Percentiles rank a stretch among this genome's conserved stretches.
phyloP scores from a whole-genome alignment of 2,888 invertebrate genomes.

The Epistrophella euchroma region DNA sequence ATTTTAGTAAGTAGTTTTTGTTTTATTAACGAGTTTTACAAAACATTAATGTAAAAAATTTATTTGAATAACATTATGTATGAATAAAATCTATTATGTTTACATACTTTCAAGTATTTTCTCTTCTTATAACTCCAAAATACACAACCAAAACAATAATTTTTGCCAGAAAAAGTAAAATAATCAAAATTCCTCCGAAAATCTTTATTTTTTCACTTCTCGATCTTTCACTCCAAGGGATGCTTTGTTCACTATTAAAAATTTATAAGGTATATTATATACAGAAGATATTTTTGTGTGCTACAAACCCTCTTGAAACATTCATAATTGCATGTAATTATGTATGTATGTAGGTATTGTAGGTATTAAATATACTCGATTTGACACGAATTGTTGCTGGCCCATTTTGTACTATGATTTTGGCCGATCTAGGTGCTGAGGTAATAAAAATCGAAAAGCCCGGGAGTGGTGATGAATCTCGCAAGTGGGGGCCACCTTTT shows the following conservation, averaged over 20 bases:
- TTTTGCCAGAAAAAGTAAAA: conserved; percentile 23
- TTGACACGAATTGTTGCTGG: conserved; percentile 95
- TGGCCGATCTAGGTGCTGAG: conserved; percentile 96
- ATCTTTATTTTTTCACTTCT: conserved; percentile 22
- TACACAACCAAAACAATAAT: conserved; percentile 27
- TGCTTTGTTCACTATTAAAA: conserved; percentile 4
- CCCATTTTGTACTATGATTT: conserved; percentile 96
- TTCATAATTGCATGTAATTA: not conserved
- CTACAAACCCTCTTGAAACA: conserved; percentile 11
- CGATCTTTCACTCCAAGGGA: conserved; percentile 34
- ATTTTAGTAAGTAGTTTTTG: no score
- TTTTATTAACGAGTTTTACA: no score
- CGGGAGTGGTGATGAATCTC: conserved; percentile 92
- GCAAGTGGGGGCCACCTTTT: conserved; percentile 97
- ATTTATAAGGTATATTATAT: not conserved
- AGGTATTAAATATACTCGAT: conserved; percentile 92
- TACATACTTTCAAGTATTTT: not conserved
- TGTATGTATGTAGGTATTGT: not conserved
- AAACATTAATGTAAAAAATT: no score
- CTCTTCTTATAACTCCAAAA: conserved; percentile 44
- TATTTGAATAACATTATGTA: no score
- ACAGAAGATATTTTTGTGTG: not conserved
- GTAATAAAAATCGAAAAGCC: conserved; percentile 96
- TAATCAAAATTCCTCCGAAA: conserved; percentile 8
- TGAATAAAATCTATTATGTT: no score